Base-by-base conservation (phyloP, 1,140 invertebrate genomes). In the Neocloeon triangulifer region DNA sequence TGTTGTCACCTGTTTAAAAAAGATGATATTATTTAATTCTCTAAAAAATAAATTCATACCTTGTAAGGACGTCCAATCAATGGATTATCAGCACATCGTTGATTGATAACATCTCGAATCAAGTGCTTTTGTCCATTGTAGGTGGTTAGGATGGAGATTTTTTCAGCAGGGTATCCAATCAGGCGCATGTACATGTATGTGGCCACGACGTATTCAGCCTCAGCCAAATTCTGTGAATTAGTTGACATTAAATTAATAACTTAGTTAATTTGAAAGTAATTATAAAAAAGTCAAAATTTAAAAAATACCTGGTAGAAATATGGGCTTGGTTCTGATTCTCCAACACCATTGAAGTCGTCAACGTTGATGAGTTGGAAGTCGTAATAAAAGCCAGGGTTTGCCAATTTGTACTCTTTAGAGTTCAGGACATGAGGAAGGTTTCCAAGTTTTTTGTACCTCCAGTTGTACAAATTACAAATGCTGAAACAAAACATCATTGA, bases 91-190 rank as follows among this genome's bases (percentile, higher is more conserved):
- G 79, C 84, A 58, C 94, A 99, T 37, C 91, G 62, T 28, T 82
- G 79, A 41, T 88, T 76, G 28, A 98, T 78, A 6, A 99, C 88
- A 56, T 99, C 95, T 17, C 86, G 55, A 19, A 99, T 84, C 13
- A 99, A 62, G 56, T 95, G 86, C 50, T 97, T 97, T 55, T 99
- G 95, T 6, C 95, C 95, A 57, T 99, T 99, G 53, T 99, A 99
- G 0, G 95, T 98, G 0, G 94, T 97, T n/a, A 99, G 52, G 42
- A 99, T 96, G 10, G 92, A 94, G 36, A 99, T 96, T 53, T 91
- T 91, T 32, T 91, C 75, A 0, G 91, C 85, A 1, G 94, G 89
- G 64, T 97, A 99, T 0, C 94, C 94, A 17, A 96, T 53, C 3
- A 99, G 56, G 33, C 95, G 58, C 94, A 99, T 98, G 48, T 91